Conservation (phyloP, 2,113 vertebrate species). For the Antechinus stuartii region DNA sequence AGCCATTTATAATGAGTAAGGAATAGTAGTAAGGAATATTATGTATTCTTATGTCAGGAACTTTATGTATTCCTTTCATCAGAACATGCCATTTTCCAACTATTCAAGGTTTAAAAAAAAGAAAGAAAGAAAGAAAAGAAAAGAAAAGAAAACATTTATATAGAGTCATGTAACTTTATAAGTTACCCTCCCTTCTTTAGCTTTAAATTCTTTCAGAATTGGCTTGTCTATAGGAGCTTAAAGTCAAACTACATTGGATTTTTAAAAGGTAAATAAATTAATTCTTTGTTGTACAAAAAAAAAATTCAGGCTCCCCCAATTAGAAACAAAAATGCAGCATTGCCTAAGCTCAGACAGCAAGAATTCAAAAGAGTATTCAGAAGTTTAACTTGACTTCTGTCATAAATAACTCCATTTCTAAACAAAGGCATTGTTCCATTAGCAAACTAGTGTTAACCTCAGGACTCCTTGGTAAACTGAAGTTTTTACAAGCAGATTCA, state of each 20-base stretch:
- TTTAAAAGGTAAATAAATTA: neutral
- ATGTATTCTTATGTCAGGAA: neutral
- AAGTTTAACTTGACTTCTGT: neutral
- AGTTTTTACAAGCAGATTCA: conserved; percentile 63
- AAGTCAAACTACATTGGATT: neutral
- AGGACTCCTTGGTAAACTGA: conserved; percentile 38
- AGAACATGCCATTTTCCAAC: neutral
- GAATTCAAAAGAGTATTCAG: conserved; percentile 23
- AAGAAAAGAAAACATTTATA: neutral
- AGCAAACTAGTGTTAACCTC: conserved; percentile 35
- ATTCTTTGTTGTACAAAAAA: neutral
- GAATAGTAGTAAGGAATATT: neutral
- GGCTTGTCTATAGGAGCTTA: neutral
- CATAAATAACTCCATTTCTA: neutral
- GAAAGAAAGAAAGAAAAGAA: neutral
- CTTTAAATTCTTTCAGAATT: conserved; percentile 2
- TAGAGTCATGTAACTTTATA: neutral
- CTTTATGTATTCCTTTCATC: neutral
- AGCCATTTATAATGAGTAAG: neutral
- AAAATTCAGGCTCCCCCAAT: neutral
- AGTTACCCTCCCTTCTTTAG: neutral
- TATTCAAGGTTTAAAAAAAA: neutral
- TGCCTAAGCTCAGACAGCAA: conserved; percentile 11
- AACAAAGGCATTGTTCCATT: conserved; percentile 37
- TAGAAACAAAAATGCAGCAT: neutral